Conservation (phyloP, 2,888 invertebrate species). For the Dysmachus trigonus region DNA sequence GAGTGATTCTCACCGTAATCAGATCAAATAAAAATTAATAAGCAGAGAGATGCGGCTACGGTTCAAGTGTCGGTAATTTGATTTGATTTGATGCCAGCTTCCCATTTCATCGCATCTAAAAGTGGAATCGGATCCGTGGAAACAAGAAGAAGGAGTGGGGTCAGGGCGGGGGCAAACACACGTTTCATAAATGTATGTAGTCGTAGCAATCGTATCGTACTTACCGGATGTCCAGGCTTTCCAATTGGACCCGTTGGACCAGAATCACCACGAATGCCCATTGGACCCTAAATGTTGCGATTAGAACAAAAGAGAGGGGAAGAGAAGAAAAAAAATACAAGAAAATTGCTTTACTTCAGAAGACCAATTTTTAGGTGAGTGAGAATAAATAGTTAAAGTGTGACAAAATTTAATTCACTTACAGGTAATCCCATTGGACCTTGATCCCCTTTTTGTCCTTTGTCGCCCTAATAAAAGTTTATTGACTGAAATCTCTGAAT, state of each 20-base stretch:
- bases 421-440: constrained; percentile 97
- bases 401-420: constrained; percentile 65
- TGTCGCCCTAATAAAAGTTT: constrained; percentile 59
- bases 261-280: constrained; percentile 64
- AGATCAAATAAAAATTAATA: constrained; percentile 51
- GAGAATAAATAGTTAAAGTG: constrained; percentile 28
- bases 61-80: constrained; percentile 48
- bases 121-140: background rate
- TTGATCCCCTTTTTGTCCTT: constrained; percentile 63
- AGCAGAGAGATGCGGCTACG: constrained; percentile 40
- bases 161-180: constrained; percentile 47
- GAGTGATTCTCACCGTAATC: constrained; percentile 50
- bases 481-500: constrained; percentile 51
- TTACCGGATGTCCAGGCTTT: constrained; percentile 64
- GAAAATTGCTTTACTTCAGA: constrained; percentile 26
- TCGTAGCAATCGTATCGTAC: constrained; percentile 50
- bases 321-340: background rate
- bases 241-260: constrained; percentile 63
- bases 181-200: background rate
- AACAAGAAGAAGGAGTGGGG: constrained; percentile 26
- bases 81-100: constrained; percentile 44
- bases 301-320: constrained; percentile 11
- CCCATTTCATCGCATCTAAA: constrained; percentile 36
- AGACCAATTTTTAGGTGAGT: constrained; percentile 1
- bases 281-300: constrained; percentile 59